These are phyloP conservation scores for Anastrepha obliqua DNA, from an alignment of 1,140 invertebrate species.

Conservation along the genomic window DNA sequence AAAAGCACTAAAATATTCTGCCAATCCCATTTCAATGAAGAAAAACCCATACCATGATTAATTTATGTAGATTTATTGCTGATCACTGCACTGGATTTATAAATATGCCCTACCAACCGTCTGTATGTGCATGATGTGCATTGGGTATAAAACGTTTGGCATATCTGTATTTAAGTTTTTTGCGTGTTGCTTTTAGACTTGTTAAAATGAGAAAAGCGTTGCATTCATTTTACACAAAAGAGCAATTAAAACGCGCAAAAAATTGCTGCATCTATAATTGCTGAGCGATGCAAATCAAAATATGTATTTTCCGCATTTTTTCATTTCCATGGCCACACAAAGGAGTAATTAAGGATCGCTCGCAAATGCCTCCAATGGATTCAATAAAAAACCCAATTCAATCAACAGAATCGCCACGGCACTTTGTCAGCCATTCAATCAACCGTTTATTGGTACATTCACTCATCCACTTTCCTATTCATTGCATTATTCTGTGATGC, in stretches of 20 bases:
- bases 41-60: too few species aligned
- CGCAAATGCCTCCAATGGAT: constrained; percentile 3
- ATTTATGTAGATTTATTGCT: too few species aligned
- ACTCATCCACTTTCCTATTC: background rate
- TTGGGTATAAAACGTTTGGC: too few species aligned
- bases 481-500: constrained; percentile 20
- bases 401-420: constrained; percentile 27
- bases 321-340: background rate
- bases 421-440: constrained; percentile 31
- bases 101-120: too few species aligned
- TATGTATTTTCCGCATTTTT: constrained; percentile 22
- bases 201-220: background rate
- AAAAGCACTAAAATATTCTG: too few species aligned
- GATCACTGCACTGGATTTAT: too few species aligned
- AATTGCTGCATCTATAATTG: constrained; percentile 40
- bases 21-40: too few species aligned
- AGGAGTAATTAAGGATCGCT: constrained; percentile 49
- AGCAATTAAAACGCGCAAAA: constrained; percentile 40
- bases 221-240: constrained; percentile 8
- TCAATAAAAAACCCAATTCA: constrained; percentile 33
- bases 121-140: too few species aligned
- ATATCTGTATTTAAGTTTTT: background rate
- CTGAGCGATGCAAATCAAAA: constrained; percentile 49
- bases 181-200: background rate
- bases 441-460: constrained; percentile 39